Conservation (phyloP, 2,888 invertebrate genomes). For the Cerceris ruficornis region DNA sequence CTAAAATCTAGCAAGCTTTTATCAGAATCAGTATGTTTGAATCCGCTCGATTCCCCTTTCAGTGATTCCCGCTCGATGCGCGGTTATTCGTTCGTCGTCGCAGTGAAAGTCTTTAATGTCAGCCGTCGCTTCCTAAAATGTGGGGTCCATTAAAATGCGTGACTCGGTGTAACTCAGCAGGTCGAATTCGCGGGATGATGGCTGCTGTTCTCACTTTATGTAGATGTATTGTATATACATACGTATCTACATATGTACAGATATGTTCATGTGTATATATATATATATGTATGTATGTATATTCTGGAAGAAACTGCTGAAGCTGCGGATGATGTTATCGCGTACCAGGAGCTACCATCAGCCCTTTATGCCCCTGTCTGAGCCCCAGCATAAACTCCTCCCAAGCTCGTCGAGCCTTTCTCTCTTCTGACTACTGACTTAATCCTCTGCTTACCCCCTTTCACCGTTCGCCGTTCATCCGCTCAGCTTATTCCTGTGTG, state of each 20-base stretch:
- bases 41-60: too few relatives aligned
- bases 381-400: slow-evolving; percentile 11
- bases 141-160: slow-evolving; percentile 15
- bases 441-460: slow-evolving; percentile 41
- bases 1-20: too few relatives aligned
- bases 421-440: slow-evolving; percentile 41
- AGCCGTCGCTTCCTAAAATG: slow-evolving; percentile 20
- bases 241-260: not conserved
- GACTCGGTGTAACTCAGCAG: not conserved
- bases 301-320: slow-evolving; percentile 55
- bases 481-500: slow-evolving; percentile 5
- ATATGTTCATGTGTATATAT: not conserved
- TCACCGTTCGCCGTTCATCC: slow-evolving; percentile 9
- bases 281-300: not conserved
- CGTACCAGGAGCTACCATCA: slow-evolving; percentile 25
- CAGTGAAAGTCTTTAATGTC: too few relatives aligned
- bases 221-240: not conserved
- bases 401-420: slow-evolving; percentile 18
- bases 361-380: slow-evolving; percentile 11
- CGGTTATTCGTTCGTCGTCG: too few relatives aligned
- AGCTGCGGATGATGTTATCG: slow-evolving; percentile 59
- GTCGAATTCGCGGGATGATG: not conserved
- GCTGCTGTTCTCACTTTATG: not conserved
- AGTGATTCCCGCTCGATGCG: too few relatives aligned
- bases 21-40: too few relatives aligned